phyloP scores from a whole-genome alignment of 2,797 vertebrate genomes.

The Orientallactaga sibirica region DNA sequence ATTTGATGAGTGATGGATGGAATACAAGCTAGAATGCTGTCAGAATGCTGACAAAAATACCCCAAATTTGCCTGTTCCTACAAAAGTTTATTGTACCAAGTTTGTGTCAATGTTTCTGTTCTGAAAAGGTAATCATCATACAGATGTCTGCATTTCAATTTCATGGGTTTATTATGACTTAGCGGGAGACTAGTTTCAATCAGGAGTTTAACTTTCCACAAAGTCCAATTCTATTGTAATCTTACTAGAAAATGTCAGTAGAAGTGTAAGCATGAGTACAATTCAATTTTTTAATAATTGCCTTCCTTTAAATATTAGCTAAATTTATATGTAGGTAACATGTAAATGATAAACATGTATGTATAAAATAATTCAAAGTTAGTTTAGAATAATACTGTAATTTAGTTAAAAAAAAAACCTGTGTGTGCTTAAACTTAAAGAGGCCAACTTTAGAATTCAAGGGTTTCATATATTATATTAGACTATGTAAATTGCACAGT shows the following conservation, averaged over 20 bases:
- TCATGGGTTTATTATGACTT: background rate
- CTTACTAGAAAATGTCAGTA: conserved; percentile 34
- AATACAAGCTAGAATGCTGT: background rate
- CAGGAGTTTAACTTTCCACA: conserved; percentile 3
- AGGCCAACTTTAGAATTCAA: background rate
- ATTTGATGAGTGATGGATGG: background rate
- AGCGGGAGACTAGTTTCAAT: background rate
- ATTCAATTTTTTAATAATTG: background rate
- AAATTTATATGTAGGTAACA: conserved; percentile 6
- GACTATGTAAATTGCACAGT: background rate
- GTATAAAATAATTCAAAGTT: background rate
- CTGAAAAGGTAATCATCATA: background rate
- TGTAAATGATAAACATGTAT: background rate
- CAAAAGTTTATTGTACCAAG: background rate
- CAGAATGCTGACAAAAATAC: background rate
- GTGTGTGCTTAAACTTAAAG: conserved; percentile 4
- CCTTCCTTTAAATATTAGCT: background rate
- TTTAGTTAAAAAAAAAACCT: conserved; percentile 1
- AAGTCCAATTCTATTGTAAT: conserved; percentile 13
- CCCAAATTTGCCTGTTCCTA: background rate
- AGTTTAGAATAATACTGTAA: background rate
- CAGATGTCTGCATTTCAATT: background rate
- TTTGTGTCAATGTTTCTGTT: background rate
- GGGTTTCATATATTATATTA: conserved; percentile 58
- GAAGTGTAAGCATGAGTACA: background rate